phyloP scores from a whole-genome alignment of 2,888 invertebrate genomes.

The Seira sanloemensis region DNA sequence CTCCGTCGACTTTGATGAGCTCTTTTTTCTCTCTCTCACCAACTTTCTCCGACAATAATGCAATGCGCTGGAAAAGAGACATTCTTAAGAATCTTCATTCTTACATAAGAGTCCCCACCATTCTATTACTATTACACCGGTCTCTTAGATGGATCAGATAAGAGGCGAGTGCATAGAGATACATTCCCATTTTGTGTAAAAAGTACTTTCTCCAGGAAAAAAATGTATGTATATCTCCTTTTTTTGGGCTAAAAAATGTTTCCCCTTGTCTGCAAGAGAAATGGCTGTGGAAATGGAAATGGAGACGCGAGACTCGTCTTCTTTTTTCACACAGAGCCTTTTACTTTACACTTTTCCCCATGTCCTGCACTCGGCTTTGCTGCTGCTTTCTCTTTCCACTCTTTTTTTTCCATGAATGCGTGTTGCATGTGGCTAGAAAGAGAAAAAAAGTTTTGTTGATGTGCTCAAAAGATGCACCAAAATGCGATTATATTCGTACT shows the following conservation, averaged over 20 bases:
- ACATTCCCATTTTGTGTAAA: too few relatives aligned
- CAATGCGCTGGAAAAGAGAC: too few relatives aligned
- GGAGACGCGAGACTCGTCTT: too few relatives aligned
- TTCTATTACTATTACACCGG: too few relatives aligned
- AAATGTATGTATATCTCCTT: too few relatives aligned
- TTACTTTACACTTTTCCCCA: background rate
- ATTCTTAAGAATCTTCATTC: too few relatives aligned
- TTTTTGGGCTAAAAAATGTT: background rate
- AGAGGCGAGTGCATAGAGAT: too few relatives aligned
- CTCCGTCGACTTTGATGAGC: background rate
- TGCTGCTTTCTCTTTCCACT: background rate
- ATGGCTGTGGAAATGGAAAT: too few relatives aligned
- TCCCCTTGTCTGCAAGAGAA: background rate
- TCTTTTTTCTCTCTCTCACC: background rate
- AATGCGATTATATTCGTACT: background rate
- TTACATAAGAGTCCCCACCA: too few relatives aligned
- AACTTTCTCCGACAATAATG: background rate
- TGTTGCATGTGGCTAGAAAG: background rate
- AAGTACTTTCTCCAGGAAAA: too few relatives aligned
- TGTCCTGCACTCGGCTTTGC: background rate
- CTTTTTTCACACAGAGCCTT: too few relatives aligned
- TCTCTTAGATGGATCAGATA: too few relatives aligned
- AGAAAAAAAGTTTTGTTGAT: background rate
- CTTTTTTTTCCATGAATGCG: background rate
- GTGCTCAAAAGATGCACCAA: background rate